These are phyloP conservation scores for Seriola dumerili DNA, from an alignment of 2,113 vertebrate genomes.

Conservation along the genomic window DNA sequence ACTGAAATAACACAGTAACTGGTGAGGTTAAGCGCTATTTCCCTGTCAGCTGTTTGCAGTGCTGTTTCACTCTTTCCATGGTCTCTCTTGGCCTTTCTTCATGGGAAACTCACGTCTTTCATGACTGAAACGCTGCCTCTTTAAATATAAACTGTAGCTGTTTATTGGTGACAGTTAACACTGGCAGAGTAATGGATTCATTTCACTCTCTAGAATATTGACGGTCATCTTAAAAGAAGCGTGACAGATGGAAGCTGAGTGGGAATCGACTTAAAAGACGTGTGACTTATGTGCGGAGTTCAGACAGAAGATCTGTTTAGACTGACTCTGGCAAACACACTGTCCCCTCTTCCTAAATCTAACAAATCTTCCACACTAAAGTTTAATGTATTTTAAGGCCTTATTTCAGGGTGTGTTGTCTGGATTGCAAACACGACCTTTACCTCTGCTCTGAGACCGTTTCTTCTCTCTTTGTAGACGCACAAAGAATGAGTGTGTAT, in stretches of 20 bases:
- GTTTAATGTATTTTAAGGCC: conserved; percentile 48
- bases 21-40: conserved; percentile 37
- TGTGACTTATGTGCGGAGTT: neutral
- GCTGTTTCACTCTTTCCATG: conserved; percentile 50
- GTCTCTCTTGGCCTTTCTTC: conserved; percentile 21
- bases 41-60: conserved; percentile 47
- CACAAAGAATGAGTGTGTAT: neutral
- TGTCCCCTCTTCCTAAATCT: conserved; percentile 11
- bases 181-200: conserved; percentile 45
- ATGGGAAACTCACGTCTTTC: conserved; percentile 11
- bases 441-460: conserved; percentile 19
- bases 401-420: conserved; percentile 32
- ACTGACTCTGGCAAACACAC: conserved; percentile 24
- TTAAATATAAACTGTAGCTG: conserved; percentile 32
- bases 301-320: conserved; percentile 34
- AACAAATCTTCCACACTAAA: conserved; percentile 42
- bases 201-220: conserved; percentile 44
- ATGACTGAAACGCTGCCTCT: conserved; percentile 25
- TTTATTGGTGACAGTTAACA: conserved; percentile 40
- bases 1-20: neutral
- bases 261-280: conserved; percentile 18
- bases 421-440: conserved; percentile 16
- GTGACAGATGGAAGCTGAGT: conserved; percentile 59
- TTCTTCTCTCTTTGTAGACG: conserved; percentile 15
- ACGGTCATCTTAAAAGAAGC: conserved; percentile 40